These are phyloP conservation scores for Andrena camellia DNA, from an alignment of 2,888 invertebrate genomes.

Conservation along the genomic window DNA sequence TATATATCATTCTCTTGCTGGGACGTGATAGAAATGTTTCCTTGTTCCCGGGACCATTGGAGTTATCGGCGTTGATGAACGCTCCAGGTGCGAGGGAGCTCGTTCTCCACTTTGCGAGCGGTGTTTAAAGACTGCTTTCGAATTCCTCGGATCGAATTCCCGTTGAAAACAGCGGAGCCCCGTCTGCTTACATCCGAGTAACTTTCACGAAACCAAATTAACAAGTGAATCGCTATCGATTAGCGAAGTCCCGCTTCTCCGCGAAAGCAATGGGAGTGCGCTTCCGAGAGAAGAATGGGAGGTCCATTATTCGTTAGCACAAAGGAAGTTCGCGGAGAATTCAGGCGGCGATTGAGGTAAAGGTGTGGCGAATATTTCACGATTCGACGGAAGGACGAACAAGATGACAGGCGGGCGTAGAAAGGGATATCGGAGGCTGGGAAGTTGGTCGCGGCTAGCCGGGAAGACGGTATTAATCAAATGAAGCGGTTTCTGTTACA, in stretches of 20 bases:
- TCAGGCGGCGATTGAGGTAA: not conserved
- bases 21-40: slow-evolving; percentile 5
- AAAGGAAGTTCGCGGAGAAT: slow-evolving; percentile 21
- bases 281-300: not conserved
- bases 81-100: not conserved
- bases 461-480: slow-evolving; percentile 68
- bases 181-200: not conserved
- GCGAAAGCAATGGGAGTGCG: not conserved
- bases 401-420: slow-evolving; percentile 43
- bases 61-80: slow-evolving; percentile 1
- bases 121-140: slow-evolving; percentile 4
- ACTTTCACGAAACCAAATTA: slow-evolving; percentile 4
- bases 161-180: not conserved
- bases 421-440: slow-evolving; percentile 45
- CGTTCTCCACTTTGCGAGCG: not conserved
- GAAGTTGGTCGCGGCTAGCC: slow-evolving; percentile 50
- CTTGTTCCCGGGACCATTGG: not conserved
- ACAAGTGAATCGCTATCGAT: slow-evolving; percentile 20
- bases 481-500: slow-evolving; percentile 74
- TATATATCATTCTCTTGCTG: not conserved
- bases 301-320: slow-evolving; percentile 33
- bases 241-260: not conserved
- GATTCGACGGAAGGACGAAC: slow-evolving; percentile 48
- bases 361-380: slow-evolving; percentile 54
- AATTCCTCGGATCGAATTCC: not conserved